Evolutionary conservation across 30 jellyfish, hydroid and myxozoan genomes (phyloP), one percentile per base, ranked within the genome.

Genomic region (Sanderia malayensis): DNA sequence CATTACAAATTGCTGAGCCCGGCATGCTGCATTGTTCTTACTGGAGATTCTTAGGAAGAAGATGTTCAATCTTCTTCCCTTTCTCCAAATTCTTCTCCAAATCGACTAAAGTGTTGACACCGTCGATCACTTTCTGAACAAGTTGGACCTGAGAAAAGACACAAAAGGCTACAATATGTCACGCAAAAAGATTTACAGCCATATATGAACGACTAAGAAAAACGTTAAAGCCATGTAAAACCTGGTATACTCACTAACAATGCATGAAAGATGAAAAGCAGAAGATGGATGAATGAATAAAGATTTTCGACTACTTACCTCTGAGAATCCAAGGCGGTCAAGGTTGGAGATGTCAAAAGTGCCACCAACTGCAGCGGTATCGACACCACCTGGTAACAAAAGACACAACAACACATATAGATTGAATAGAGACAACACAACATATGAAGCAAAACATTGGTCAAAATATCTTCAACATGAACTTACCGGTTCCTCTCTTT

Each of bases 341-440:
- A 69, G 69, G 49, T 79, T 79, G 1, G 92, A 79, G 31, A 79
- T 79, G 53, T 79, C 92, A 46, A 79, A 79, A 1, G 86, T 65
- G 2, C 92, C 92, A 21, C 78, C 92, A 28, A 46, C 66, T 19
- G 85, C 64, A 3, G 76, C 76, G 18, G 86, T 66, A 37, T 79
- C 92, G 0, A 79, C 92, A 1, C 92, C 92, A 49, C 92, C 85
- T 60, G 22, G 23, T 6, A 7, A 19, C 7, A 7, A 15, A 60
- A 13, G 22, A 17, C 49, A 60, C 9, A 49, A 49, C 4, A 49
- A 19, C 52, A 37, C 13, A 4, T 4, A 37, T 37, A 37, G 13
- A 37, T n/a, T n/a, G n/a, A n/a, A 6, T 6, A 41, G 15, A 6
- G 8, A 6, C 15, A 15, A 41, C 55, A 41, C 11, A 15, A 6